phyloP scores from a whole-genome alignment of 2,888 invertebrate genomes.

The Apantesis nais region DNA sequence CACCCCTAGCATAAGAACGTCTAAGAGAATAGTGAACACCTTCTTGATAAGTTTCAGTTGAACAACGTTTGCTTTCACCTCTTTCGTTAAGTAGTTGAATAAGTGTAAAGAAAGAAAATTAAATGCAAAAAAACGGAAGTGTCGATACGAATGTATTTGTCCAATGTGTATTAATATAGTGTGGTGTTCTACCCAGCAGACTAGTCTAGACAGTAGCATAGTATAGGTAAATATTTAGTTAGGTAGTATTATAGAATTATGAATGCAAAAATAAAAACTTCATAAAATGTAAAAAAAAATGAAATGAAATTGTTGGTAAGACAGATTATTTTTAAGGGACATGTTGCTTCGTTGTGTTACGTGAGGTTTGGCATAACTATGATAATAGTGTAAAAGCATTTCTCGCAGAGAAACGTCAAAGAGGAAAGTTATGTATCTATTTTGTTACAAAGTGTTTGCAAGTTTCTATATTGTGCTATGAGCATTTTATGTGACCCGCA shows the following conservation, averaged over 20 bases:
- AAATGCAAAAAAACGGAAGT: conserved; percentile 77
- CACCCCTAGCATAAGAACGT: conserved; percentile 59
- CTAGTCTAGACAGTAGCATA: conserved; percentile 86
- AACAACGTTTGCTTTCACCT: conserved; percentile 83
- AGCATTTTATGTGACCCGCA: conserved; percentile 85
- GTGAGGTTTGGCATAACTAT: conserved; percentile 85
- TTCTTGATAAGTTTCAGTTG: conserved; percentile 82
- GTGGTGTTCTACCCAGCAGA: conserved; percentile 85
- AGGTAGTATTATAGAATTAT: conserved; percentile 84
- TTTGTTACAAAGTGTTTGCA: conserved; percentile 86
- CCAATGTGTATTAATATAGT: conserved; percentile 85
- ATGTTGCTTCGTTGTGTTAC: conserved; percentile 86
- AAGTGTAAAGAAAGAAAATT: conserved; percentile 83
- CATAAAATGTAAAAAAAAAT: conserved; percentile 85
- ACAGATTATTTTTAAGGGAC: conserved; percentile 88
- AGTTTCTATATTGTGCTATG: conserved; percentile 86
- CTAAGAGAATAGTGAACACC: conserved; percentile 79
- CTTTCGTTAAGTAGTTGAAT: conserved; percentile 85
- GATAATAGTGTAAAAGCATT: conserved; percentile 79
- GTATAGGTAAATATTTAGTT: conserved; percentile 85
- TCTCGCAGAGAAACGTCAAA: conserved; percentile 82
- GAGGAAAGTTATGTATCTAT: conserved; percentile 84
- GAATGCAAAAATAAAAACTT: conserved; percentile 86
- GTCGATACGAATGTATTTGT: conserved; percentile 84
- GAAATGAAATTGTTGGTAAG: conserved; percentile 87